Evolutionary conservation across 2,113 vertebrate species (phyloP).

Genomic region (Poeciliopsis occidentalis): DNA sequence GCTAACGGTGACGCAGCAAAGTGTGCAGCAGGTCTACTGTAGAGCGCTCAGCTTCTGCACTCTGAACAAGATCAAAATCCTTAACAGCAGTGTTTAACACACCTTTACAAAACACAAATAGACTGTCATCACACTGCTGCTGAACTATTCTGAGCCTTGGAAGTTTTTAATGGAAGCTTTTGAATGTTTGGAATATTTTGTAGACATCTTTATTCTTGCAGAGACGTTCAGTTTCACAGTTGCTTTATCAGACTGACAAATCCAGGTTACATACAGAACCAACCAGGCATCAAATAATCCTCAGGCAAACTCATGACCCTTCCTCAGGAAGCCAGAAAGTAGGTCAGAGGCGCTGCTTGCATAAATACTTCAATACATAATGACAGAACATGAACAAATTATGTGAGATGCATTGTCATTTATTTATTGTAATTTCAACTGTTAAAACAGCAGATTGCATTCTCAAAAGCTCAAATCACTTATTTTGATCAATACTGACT

Average conservation of each 20-base stretch:
- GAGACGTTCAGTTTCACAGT: too few species aligned
- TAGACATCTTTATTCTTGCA: not conserved
- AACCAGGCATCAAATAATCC: conserved; percentile 13
- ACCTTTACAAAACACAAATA: conserved; percentile 32
- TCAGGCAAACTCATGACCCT: conserved; percentile 14
- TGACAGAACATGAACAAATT: too few species aligned
- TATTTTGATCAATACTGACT: too few species aligned
- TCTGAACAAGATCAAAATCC: conserved; percentile 42
- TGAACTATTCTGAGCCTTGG: conserved; percentile 5
- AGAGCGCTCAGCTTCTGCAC: conserved; percentile 1
- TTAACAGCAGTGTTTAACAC: conserved; percentile 34
- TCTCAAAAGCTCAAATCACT: too few species aligned
- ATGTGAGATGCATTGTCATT: too few species aligned
- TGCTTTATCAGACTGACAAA: not conserved
- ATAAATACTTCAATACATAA: not conserved
- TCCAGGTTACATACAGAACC: conserved; percentile 10
- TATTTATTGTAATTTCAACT: too few species aligned
- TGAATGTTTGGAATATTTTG: not conserved
- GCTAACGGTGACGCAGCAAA: conserved; percentile 13
- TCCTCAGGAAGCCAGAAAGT: conserved; percentile 51
- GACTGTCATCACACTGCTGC: not conserved
- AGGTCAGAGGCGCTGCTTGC: conserved; percentile 33
- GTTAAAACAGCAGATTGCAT: too few species aligned
- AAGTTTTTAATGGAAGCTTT: not conserved
- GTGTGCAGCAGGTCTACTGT: not conserved